Base-by-base conservation (phyloP, 2,797 vertebrate species). In the Botia almorhae region DNA sequence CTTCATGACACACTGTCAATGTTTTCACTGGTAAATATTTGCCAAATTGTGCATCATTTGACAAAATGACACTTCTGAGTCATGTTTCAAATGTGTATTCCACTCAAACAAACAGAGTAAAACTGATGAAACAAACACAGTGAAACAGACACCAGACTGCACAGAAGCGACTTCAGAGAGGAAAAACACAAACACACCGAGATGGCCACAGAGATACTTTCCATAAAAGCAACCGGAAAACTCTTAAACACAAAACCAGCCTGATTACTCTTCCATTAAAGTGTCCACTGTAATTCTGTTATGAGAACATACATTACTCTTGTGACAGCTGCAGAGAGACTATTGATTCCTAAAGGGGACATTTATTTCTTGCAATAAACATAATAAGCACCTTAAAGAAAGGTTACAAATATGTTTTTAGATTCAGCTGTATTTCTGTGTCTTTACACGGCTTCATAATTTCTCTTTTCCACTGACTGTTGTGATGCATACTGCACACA, bases 61-160 rank as follows among this genome's bases (percentile, higher is more conserved):
- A 53, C 3, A 33, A 33, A 3, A 33, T 33, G 4, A 33, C 33
- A 33, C 33, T 33, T 33, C 33, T 33, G 33, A 3, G 3, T 33
- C 33, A 33, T 33, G 33, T 33, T 64, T 6, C 1, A 13, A n/a
- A 67, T 43, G 16, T 2, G 13, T 17, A 51, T 56, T 43, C 23
- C 14, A 56, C 19, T 43, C 13, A 43, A 76, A 60, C 17, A 8
- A 26, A 26, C 23, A n/a, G 23, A 26, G 23, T 26, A 26, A 26
- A 26, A 26, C 23, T 2, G 23, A 26, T 26, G 43, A 67, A 68
- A 1, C 3, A 26, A 1, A 0, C 14, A 26, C 67, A 56, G 76
- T 69, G 71, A 79, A 83, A 79, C 81, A 16, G 2, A 74, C 19
- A 80, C 43, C 65, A 55, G 60, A 72, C 39, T 36, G 70, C 69